Evolutionary conservation across 2,113 vertebrate genomes (phyloP).

Genomic region (Phylloscopus trochilus): DNA sequence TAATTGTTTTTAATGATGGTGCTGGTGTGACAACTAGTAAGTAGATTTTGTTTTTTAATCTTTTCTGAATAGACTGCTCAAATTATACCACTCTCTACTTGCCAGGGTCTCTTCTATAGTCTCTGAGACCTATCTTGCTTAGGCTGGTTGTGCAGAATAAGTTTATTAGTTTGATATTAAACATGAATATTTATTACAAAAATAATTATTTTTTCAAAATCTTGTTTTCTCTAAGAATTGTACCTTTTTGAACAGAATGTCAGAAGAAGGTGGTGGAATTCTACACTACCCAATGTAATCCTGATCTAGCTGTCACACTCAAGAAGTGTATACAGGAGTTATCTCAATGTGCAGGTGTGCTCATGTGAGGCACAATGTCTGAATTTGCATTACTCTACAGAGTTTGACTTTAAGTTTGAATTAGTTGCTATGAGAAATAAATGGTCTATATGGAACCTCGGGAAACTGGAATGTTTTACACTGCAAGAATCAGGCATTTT

Average conservation of each 20-base stretch:
- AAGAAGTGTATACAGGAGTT: background rate
- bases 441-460: background rate
- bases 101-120: background rate
- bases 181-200: background rate
- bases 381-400: slow-evolving; percentile 34
- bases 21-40: background rate
- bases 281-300: background rate
- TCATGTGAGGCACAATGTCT: slow-evolving; percentile 23
- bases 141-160: background rate
- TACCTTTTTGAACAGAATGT: background rate
- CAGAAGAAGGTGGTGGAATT: background rate
- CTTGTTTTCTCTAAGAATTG: background rate
- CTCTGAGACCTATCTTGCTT: background rate
- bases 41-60: background rate
- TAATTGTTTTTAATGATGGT: slow-evolving; percentile 8
- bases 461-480: slow-evolving; percentile 15
- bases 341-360: slow-evolving; percentile 47
- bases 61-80: background rate
- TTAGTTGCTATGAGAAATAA: slow-evolving; percentile 63
- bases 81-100: background rate
- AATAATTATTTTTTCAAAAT: background rate
- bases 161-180: background rate
- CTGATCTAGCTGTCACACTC: slow-evolving; percentile 11
- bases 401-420: slow-evolving; percentile 54
- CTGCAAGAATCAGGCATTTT: background rate